Base-by-base conservation (phyloP, 37 sponge, comb jelly and placozoan species). In the Hexactinellida sp. region DNA sequence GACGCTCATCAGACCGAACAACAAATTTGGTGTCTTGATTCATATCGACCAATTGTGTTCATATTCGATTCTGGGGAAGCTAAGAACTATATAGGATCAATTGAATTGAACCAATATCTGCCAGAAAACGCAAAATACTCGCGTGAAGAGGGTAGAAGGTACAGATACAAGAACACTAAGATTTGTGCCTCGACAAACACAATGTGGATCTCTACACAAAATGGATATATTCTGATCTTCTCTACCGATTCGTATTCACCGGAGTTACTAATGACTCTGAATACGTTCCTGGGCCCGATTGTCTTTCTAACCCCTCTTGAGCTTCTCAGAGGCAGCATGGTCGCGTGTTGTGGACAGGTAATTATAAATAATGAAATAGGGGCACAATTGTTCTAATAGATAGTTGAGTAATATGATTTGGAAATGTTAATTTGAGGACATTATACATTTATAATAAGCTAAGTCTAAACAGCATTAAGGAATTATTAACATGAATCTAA, bases 281-380 rank as follows among this genome's bases (percentile, higher is more conserved):
- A 63, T 63, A 23, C 13, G 30, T 63, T 63, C 13, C 76, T 25
- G 5, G 76, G 76, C 13, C 76, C 76, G 76, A 63, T 63, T 23
- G 76, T 63, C 32, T 63, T 63, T 28, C 76, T 63, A 25, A 25
- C 76, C 34, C 76, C 21, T 7, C 25, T 63, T 23, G 28, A 63
- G 30, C 25, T 63, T 10, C 1, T 1, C 28, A n/a, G 76, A 63
- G 76, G 76, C 76, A 63, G 76, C 30, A 25, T 63, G 21, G 76
- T 63, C 5, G 76, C 76, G 3, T 63, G 76, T n/a, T 63, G 76
- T 63, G 76, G 76, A 63, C 32, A 63, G 76, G 76, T 63, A n/a
- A 63, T 10, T 63, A n/a, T 63, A 21, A n/a, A 63, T 63, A 63
- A 47, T 47, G 52, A n/a, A n/a, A n/a, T n/a, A n/a, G n/a, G n/a